Percentiles rank a stretch among this genome's conserved stretches.
Conservation (phyloP, 2,888 invertebrate genomes). For the Gari tellinella region DNA sequence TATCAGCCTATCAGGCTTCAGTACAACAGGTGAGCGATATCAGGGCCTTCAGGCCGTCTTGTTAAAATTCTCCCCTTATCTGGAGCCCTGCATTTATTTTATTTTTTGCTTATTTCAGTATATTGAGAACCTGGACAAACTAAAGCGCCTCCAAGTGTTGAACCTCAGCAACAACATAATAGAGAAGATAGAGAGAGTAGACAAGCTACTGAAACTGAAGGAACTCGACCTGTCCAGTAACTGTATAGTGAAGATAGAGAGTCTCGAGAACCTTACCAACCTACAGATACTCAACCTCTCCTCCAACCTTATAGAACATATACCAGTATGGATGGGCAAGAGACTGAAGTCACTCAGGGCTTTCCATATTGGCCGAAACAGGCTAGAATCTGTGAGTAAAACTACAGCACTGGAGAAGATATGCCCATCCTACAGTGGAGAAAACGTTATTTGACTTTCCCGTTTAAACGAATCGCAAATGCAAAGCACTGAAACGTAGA, state of each 20-base stretch:
- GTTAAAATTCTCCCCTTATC: no score
- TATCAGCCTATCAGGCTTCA: no score
- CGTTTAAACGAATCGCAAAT: no score
- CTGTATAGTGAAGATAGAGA: constrained; percentile 78
- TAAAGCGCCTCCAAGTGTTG: constrained; percentile 77
- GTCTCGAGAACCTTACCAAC: constrained; percentile 76
- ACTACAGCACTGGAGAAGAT: no score
- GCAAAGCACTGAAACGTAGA: no score
- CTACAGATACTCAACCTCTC: constrained; percentile 80
- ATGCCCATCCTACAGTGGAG: no score
- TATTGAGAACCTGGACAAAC: constrained; percentile 82
- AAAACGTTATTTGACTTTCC: no score
- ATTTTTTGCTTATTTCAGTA: constrained; percentile 76
- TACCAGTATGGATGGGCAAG: constrained; percentile 81
- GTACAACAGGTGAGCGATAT: no score
- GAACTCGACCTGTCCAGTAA: constrained; percentile 82
- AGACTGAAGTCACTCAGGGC: constrained; percentile 78
- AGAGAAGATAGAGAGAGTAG: constrained; percentile 83
- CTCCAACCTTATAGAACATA: constrained; percentile 80
- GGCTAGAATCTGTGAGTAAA: constrained; percentile 79
- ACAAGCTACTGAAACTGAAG: constrained; percentile 77
- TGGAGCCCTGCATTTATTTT: no score
- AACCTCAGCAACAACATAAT: constrained; percentile 81
- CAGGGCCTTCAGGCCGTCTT: no score
- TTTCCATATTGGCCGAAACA: constrained; percentile 79